Percentiles rank a stretch among this genome's conserved stretches.
phyloP scores from a whole-genome alignment of 2,113 vertebrate genomes.

The Cacatua alba region DNA sequence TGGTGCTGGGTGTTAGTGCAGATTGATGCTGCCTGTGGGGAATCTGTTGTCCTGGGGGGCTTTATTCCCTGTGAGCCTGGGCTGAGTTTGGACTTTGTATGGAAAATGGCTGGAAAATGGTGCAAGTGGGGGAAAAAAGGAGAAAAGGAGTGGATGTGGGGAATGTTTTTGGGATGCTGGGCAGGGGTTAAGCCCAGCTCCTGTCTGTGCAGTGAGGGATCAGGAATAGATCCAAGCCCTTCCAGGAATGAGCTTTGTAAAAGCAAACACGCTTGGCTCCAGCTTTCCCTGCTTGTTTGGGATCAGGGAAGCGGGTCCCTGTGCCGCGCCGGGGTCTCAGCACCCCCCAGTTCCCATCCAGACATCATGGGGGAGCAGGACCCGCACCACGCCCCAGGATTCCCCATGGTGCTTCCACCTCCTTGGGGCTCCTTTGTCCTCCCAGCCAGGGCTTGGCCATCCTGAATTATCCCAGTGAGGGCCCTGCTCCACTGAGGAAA shows the following conservation, averaged over 20 bases:
- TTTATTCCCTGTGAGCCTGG: accelerated
- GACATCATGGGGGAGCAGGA: accelerated
- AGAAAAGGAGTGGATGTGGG: not conserved
- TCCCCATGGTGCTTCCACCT: not conserved
- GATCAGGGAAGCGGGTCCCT: accelerated
- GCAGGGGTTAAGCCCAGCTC: not conserved
- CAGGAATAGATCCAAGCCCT: accelerated
- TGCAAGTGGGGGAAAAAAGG: accelerated
- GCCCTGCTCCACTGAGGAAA: not conserved
- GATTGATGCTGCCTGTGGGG: not conserved
- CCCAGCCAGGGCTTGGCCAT: accelerated
- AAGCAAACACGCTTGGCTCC: accelerated
- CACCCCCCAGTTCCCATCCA: not conserved
- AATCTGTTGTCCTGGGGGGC: too few relatives aligned
- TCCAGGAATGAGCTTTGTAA: accelerated
- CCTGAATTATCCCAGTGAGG: accelerated
- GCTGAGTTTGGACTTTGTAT: not conserved
- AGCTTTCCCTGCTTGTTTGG: accelerated
- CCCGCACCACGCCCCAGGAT: accelerated
- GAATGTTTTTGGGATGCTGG: not conserved
- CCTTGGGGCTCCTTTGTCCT: accelerated
- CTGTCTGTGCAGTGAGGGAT: not conserved
- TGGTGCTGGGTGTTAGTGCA: not conserved
- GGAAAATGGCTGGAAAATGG: not conserved
- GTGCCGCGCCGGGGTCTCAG: accelerated